Evolutionary conservation across 2,888 invertebrate genomes (phyloP).

Genomic region (Metalampra italica): DNA sequence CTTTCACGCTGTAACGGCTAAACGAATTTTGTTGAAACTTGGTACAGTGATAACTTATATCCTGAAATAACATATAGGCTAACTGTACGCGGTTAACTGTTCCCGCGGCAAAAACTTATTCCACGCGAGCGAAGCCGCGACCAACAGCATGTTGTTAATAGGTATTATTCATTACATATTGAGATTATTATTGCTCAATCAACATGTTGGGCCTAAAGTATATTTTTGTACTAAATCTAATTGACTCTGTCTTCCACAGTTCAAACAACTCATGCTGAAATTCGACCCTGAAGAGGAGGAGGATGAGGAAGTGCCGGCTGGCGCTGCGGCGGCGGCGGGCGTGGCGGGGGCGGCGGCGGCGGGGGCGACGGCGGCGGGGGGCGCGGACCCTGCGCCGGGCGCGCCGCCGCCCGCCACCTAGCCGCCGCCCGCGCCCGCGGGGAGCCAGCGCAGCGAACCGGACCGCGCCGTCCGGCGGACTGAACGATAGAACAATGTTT

Average conservation of each 20-base stretch:
- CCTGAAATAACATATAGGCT: too few relatives aligned
- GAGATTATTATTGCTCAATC: too few relatives aligned
- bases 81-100: too few relatives aligned
- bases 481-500: not conserved
- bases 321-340: slow-evolving; percentile 61
- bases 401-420: slow-evolving; percentile 38
- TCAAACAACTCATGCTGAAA: slow-evolving; percentile 90
- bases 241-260: slow-evolving; percentile 61
- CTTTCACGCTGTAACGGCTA: too few relatives aligned
- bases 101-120: too few relatives aligned
- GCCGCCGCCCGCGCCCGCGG: slow-evolving; percentile 25
- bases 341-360: slow-evolving; percentile 60
- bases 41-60: too few relatives aligned
- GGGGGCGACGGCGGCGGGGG: slow-evolving; percentile 68
- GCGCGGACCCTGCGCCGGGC: slow-evolving; percentile 21
- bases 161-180: too few relatives aligned
- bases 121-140: too few relatives aligned
- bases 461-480: not conserved
- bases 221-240: too few relatives aligned
- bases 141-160: too few relatives aligned
- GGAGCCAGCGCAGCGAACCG: slow-evolving; percentile 5
- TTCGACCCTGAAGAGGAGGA: slow-evolving; percentile 89
- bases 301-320: slow-evolving; percentile 77
- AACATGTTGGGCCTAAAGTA: too few relatives aligned
- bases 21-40: too few relatives aligned